Conservation (phyloP, 2,113 vertebrate genomes). For the Mohoua ochrocephala region DNA sequence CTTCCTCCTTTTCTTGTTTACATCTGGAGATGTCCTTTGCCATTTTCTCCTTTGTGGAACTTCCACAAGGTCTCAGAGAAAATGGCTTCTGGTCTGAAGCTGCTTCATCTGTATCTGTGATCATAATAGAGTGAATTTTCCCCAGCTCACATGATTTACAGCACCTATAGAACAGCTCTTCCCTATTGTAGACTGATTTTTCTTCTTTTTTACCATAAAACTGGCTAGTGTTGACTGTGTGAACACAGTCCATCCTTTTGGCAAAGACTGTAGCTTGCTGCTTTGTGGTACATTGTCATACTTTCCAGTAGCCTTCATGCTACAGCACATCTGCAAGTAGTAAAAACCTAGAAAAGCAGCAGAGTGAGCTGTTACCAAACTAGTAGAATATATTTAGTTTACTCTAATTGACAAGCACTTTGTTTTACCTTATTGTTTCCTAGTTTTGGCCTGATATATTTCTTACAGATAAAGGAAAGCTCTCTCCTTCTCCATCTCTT, state of each 20-base stretch:
- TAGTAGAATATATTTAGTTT: neutral
- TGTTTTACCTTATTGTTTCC: neutral
- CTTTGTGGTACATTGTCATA: neutral
- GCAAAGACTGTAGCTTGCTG: neutral
- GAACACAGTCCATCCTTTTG: neutral
- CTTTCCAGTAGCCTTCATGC: neutral
- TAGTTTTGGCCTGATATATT: neutral
- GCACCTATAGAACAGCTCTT: neutral
- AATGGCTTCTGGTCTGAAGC: neutral
- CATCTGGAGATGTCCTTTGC: neutral
- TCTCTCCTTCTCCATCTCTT: neutral
- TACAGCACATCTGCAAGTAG: neutral
- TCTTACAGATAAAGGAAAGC: neutral
- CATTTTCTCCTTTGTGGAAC: neutral
- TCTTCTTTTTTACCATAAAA: neutral
- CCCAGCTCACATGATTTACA: neutral
- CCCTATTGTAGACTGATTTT: neutral
- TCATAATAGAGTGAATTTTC: neutral
- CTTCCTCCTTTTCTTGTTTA: neutral
- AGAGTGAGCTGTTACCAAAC: neutral
- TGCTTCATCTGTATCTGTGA: neutral
- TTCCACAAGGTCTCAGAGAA: neutral
- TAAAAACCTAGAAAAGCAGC: neutral
- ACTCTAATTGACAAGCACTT: neutral
- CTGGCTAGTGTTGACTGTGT: neutral